A percentile compares a stretch with the other conserved stretches of the same genome.
phyloP scores from a whole-genome alignment of 2,888 invertebrate species.

The Diaprepes abbreviatus region DNA sequence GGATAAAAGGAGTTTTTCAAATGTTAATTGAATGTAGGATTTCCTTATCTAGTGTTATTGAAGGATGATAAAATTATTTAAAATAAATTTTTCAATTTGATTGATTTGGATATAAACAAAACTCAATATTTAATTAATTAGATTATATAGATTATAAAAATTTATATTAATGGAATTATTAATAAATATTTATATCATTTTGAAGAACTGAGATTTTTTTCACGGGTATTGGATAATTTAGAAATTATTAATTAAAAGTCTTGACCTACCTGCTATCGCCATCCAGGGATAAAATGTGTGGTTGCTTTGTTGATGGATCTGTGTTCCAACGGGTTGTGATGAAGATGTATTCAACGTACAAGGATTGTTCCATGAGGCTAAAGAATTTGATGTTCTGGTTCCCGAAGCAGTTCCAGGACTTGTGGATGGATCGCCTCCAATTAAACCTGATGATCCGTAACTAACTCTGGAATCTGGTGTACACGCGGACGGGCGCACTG shows the following conservation, averaged over 20 bases:
- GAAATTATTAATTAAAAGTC: too few relatives aligned
- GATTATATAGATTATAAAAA: too few relatives aligned
- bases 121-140: too few relatives aligned
- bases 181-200: too few relatives aligned
- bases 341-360: slow-evolving; percentile 88
- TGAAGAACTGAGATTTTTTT: too few relatives aligned
- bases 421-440: slow-evolving; percentile 79
- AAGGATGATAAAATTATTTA: too few relatives aligned
- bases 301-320: slow-evolving; percentile 90
- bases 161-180: too few relatives aligned
- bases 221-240: too few relatives aligned
- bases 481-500: slow-evolving; percentile 88
- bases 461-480: slow-evolving; percentile 88
- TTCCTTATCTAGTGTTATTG: slow-evolving; percentile 49
- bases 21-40: slow-evolving; percentile 44
- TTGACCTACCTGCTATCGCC: slow-evolving; percentile 97
- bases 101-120: too few relatives aligned
- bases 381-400: slow-evolving; percentile 70
- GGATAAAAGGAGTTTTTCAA: slow-evolving; percentile 49
- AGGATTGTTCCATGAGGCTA: slow-evolving; percentile 89
- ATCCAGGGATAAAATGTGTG: slow-evolving; percentile 98
- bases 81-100: too few relatives aligned
- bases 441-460: slow-evolving; percentile 81
- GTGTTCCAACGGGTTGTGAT: slow-evolving; percentile 82
- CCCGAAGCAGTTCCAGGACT: slow-evolving; percentile 80